These are phyloP conservation scores for Pterois miles DNA, from an alignment of 2,797 vertebrate genomes.

Conservation along the genomic window DNA sequence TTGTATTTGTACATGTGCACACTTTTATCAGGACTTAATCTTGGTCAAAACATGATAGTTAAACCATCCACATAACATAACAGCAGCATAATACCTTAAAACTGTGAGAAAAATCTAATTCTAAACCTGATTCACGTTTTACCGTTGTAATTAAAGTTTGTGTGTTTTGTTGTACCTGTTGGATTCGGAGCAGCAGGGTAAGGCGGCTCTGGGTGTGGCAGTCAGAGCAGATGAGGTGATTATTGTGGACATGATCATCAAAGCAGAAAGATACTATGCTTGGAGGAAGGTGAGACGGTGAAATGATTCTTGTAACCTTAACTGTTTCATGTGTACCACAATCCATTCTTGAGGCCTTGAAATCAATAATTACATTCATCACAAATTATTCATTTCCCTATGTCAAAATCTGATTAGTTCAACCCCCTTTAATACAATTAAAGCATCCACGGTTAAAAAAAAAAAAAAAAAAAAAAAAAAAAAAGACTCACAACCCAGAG, in stretches of 20 bases:
- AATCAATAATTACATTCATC: constrained; percentile 56
- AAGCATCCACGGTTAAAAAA: constrained; percentile 10
- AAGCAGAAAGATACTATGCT: constrained; percentile 89
- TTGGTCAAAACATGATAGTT: not conserved
- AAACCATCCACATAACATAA: not conserved
- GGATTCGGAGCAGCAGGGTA: constrained; percentile 85
- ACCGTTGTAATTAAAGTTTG: not conserved
- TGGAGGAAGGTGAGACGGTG: constrained; percentile 83
- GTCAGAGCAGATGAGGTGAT: constrained; percentile 88
- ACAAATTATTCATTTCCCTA: constrained; percentile 46
- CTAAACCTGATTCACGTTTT: not conserved
- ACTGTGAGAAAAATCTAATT: not conserved
- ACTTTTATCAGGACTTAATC: not conserved
- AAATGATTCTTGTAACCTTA: constrained; percentile 7
- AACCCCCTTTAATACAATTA: constrained; percentile 48
- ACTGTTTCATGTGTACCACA: not conserved
- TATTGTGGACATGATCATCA: constrained; percentile 94
- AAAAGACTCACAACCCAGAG: constrained; percentile 27
- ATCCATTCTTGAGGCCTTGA: constrained; percentile 21
- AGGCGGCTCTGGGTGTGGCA: constrained; percentile 88
- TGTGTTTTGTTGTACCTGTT: constrained; percentile 23
- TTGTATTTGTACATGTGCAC: not conserved
- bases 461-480: constrained; percentile 12
- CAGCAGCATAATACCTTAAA: not conserved
- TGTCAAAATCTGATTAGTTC: constrained; percentile 30